Conservation (phyloP, 2,113 vertebrate genomes). For the Lasiurus borealis region DNA sequence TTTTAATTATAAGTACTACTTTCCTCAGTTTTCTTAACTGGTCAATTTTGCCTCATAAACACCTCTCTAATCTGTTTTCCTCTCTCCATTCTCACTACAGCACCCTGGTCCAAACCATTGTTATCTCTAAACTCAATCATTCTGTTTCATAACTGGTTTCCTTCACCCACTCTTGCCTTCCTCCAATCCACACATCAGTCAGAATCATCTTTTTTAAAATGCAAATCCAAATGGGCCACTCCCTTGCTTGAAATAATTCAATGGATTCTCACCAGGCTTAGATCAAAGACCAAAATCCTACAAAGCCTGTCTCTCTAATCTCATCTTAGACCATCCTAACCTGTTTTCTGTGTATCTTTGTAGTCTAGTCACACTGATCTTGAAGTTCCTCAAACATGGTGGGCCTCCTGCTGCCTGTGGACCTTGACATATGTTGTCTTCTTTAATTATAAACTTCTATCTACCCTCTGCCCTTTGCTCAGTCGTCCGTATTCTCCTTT, state of each 20-base stretch:
- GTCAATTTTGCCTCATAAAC: background rate
- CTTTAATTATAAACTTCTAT: background rate
- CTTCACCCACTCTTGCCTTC: background rate
- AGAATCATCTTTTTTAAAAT: background rate
- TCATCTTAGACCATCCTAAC: background rate
- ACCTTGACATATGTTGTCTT: background rate
- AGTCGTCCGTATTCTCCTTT: background rate
- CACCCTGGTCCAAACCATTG: background rate
- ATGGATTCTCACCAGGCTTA: background rate
- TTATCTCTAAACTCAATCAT: background rate
- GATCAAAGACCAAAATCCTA: background rate
- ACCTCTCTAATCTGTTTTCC: background rate
- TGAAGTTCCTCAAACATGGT: background rate
- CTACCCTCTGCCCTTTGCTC: background rate
- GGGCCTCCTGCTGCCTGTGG: background rate
- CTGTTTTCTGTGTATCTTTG: background rate
- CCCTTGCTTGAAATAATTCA: background rate
- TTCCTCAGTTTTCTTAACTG: background rate
- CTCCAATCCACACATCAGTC: background rate
- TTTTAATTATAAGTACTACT: background rate
- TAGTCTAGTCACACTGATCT: background rate
- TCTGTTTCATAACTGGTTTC: background rate
- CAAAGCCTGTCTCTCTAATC: background rate
- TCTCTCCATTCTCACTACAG: background rate
- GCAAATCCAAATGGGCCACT: background rate